These are phyloP conservation scores for Ceyx erithaca DNA, from an alignment of 2,797 vertebrate species.

Conservation along the genomic window DNA sequence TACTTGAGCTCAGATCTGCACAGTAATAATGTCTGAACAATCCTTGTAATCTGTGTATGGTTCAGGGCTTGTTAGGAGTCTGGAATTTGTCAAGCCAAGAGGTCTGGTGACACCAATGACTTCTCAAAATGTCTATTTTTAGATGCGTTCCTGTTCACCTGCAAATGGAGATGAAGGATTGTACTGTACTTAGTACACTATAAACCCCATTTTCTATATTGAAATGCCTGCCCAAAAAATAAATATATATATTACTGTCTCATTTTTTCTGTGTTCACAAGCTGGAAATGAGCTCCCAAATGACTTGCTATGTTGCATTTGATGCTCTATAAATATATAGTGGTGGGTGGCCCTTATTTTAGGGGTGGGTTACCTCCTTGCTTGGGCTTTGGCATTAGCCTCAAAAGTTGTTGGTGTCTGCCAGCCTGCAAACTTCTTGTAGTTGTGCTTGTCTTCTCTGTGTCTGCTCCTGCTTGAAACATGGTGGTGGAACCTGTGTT, in stretches of 20 bases:
- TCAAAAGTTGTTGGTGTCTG: background rate
- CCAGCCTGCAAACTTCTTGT: background rate
- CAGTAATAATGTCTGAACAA: rapidly evolving
- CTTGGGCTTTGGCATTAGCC: background rate
- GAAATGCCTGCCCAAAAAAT: background rate
- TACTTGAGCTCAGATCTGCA: background rate
- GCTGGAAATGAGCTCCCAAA: background rate
- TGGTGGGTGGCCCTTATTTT: background rate
- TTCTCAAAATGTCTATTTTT: background rate
- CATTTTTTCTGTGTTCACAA: rapidly evolving
- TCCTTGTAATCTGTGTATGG: background rate
- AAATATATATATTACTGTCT: background rate
- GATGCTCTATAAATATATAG: background rate
- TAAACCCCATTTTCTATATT: background rate
- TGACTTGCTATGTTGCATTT: background rate
- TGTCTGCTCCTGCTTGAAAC: background rate
- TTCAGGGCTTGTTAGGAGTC: background rate
- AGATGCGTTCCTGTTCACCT: background rate
- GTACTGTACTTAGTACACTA: background rate
- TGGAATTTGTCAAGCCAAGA: background rate
- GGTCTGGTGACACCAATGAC: background rate
- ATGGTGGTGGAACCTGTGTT: background rate
- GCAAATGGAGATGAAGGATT: background rate
- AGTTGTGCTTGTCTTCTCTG: background rate
- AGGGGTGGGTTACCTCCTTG: background rate